phyloP scores from a whole-genome alignment of 92 coral and sea anemone genomes.

The Micromussa lordhowensis region DNA sequence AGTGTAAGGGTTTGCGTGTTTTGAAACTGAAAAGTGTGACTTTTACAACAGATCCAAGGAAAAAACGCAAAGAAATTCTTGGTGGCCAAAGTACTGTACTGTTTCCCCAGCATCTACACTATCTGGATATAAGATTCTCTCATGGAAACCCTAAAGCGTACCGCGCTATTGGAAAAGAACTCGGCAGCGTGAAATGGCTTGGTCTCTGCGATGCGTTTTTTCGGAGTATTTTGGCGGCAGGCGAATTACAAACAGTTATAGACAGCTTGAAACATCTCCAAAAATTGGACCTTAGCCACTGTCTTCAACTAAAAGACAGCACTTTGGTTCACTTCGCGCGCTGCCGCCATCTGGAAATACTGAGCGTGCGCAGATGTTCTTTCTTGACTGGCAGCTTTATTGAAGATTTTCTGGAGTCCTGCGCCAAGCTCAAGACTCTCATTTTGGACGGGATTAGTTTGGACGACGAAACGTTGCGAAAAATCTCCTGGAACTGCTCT shows the following conservation, averaged over 20 bases:
- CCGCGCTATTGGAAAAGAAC: conserved; percentile 62
- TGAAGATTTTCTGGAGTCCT: conserved; percentile 48
- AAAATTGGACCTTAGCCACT: conserved; percentile 78
- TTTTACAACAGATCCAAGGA: conserved; percentile 23
- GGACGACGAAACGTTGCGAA: conserved; percentile 54
- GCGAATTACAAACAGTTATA: conserved; percentile 25
- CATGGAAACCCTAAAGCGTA: conserved; percentile 62
- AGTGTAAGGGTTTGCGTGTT: conserved; percentile 61
- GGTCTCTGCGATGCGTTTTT: conserved; percentile 80
- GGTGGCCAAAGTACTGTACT: conserved; percentile 7
- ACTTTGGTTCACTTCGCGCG: conserved; percentile 45
- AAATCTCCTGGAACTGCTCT: conserved; percentile 59
- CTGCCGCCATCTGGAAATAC: conserved; percentile 61
- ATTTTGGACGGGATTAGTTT: conserved; percentile 82
- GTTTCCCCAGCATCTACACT: conserved; percentile 58
- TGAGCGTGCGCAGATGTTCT: conserved; percentile 74
- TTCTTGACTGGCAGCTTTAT: conserved; percentile 58
- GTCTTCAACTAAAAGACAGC: conserved; percentile 58
- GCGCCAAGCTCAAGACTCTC: conserved; percentile 63
- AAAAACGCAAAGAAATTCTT: background rate
- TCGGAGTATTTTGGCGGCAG: conserved; percentile 41
- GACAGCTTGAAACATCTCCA: conserved; percentile 55
- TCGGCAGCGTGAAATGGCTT: conserved; percentile 66
- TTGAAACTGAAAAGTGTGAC: conserved; percentile 71
- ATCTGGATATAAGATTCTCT: conserved; percentile 78